Conservation (phyloP, 2,113 vertebrate genomes). For the Chitala chitala region DNA sequence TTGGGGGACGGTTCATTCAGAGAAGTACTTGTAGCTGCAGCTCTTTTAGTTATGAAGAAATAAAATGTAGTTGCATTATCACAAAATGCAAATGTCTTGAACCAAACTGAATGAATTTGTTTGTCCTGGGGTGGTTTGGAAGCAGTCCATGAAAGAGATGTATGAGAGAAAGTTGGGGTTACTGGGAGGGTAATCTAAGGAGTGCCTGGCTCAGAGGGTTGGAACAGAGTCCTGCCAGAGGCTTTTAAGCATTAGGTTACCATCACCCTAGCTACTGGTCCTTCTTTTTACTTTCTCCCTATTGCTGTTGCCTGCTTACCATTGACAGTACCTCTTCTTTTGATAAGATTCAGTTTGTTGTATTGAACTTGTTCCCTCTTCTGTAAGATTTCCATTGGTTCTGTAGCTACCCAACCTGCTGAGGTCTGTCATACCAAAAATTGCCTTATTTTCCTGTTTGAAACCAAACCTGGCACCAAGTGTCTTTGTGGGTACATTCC, state of each 20-base stretch:
- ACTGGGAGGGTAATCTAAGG: slow-evolving; percentile 11
- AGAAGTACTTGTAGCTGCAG: not conserved
- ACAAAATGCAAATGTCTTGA: not conserved
- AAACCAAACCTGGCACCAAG: too few relatives aligned
- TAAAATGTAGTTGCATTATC: not conserved
- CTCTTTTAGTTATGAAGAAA: not conserved
- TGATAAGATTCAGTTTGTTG: not conserved
- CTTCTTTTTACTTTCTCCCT: not conserved
- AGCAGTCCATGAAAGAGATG: slow-evolving; percentile 2
- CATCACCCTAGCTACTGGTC: not conserved
- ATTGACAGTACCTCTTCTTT: not conserved
- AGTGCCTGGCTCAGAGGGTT: not conserved
- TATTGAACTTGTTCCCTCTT: not conserved
- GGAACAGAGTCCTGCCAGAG: not conserved
- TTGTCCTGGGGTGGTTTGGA: slow-evolving; percentile 11
- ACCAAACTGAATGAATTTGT: slow-evolving; percentile 5
- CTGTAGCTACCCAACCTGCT: not conserved
- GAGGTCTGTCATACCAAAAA: too few relatives aligned
- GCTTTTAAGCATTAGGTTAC: slow-evolving; percentile 8
- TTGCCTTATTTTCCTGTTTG: too few relatives aligned
- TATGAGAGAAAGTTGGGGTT: slow-evolving; percentile 15
- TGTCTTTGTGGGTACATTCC: not conserved
- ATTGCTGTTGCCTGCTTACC: not conserved
- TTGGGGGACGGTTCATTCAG: not conserved
- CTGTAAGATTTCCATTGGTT: not conserved